A percentile compares a stretch with the other conserved stretches of the same genome.
Conservation (phyloP, 2,888 invertebrate genomes). For the Lydus trimaculatus region DNA sequence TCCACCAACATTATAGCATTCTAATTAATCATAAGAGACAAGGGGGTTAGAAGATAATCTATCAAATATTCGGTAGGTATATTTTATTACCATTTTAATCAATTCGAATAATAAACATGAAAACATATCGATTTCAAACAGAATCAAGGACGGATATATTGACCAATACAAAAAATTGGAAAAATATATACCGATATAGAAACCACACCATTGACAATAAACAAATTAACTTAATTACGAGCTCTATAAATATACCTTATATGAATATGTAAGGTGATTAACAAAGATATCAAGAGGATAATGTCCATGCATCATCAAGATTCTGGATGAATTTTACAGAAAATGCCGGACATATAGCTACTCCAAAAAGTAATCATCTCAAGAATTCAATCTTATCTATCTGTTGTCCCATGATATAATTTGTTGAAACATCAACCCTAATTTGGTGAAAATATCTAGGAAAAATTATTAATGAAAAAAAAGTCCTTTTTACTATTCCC, state of each 20-base stretch:
- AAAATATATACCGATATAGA: too few relatives aligned
- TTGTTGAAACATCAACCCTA: background rate
- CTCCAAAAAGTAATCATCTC: background rate
- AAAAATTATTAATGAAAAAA: background rate
- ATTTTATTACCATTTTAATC: background rate
- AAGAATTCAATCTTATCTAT: background rate
- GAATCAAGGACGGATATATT: background rate
- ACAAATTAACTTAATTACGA: background rate
- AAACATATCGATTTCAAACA: background rate
- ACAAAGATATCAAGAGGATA: background rate
- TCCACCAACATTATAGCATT: background rate
- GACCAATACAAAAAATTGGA: background rate
- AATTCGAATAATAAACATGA: background rate
- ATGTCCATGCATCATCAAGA: background rate
- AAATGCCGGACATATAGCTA: background rate
- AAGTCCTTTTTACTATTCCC: background rate
- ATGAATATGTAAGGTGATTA: background rate
- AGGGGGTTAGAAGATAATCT: background rate
- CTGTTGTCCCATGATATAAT: background rate
- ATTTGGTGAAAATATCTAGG: background rate
- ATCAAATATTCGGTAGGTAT: background rate
- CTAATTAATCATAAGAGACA: background rate
- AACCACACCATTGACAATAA: background rate
- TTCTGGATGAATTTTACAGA: background rate
- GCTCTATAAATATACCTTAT: background rate